Percentiles rank a stretch among this genome's conserved stretches.
These are phyloP conservation scores for Pinna nobilis DNA, from an alignment of 1,140 invertebrate species.

Conservation along the genomic window DNA sequence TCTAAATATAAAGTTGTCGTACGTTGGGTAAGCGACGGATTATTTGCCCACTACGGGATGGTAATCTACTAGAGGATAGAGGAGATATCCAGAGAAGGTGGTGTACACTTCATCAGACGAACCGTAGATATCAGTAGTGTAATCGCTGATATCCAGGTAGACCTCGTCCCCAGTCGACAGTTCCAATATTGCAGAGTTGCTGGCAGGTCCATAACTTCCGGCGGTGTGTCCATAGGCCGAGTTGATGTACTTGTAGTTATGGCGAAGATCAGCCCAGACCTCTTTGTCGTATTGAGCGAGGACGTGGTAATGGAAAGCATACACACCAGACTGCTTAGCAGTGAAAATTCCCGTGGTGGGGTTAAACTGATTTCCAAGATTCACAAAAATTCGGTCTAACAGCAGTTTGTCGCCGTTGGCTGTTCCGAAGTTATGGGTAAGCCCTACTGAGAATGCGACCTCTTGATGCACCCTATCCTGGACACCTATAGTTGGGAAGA, in stretches of 20 bases:
- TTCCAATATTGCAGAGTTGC: constrained; percentile 39
- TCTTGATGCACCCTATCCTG: too few species aligned
- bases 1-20: too few species aligned
- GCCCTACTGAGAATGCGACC: constrained; percentile 32
- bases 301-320: constrained; percentile 47
- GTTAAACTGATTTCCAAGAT: constrained; percentile 15
- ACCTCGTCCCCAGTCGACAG: constrained; percentile 34
- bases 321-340: constrained; percentile 29
- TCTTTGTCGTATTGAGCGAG: constrained; percentile 30
- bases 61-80: background rate
- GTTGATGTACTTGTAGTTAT: constrained; percentile 49
- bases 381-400: constrained; percentile 22
- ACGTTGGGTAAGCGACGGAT: too few species aligned
- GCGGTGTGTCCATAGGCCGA: constrained; percentile 49
- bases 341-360: constrained; percentile 23
- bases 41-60: constrained; percentile 34
- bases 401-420: constrained; percentile 15
- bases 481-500: too few species aligned
- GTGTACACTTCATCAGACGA: constrained; percentile 37
- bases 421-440: constrained; percentile 12
- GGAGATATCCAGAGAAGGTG: constrained; percentile 48
- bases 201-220: constrained; percentile 45
- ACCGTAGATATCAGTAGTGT: constrained; percentile 25
- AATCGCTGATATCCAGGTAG: constrained; percentile 27
- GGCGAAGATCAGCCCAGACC: constrained; percentile 42